phyloP scores from a whole-genome alignment of 2,797 vertebrate species.

The Tenualosa ilisha region DNA sequence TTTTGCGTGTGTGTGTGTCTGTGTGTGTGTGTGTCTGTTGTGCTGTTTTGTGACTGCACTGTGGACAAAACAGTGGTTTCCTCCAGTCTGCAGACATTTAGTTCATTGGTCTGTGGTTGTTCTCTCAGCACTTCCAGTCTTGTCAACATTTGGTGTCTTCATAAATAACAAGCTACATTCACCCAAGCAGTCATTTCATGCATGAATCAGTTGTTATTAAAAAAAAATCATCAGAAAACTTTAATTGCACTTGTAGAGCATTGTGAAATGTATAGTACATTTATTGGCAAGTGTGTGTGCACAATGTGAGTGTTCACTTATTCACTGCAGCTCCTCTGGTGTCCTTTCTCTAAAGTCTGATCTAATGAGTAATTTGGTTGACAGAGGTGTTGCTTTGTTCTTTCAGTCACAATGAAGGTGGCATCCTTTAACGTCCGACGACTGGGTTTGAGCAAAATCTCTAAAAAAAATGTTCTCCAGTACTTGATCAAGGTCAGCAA shows the following conservation, averaged over 20 bases:
- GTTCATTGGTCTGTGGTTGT: neutral
- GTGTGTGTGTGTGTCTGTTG: neutral
- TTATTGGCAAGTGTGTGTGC: neutral
- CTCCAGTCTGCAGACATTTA: neutral
- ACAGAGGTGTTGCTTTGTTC: neutral
- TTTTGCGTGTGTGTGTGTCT: neutral
- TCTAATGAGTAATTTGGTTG: neutral
- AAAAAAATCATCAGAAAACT: neutral
- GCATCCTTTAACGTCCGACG: conserved; percentile 65
- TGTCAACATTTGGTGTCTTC: neutral
- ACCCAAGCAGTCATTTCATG: neutral
- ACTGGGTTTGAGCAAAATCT: conserved; percentile 60
- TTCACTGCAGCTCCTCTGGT: neutral
- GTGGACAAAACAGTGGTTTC: neutral
- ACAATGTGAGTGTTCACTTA: neutral
- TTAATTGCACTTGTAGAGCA: neutral
- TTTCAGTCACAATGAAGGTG: conserved; percentile 61
- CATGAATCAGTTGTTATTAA: neutral
- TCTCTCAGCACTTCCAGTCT: neutral
- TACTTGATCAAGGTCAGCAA: conserved; percentile 57
- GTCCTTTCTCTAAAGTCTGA: neutral
- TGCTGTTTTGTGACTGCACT: neutral
- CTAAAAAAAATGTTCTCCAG: conserved; percentile 33
- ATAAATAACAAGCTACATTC: neutral
- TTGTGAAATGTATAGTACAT: neutral